Conservation (phyloP, 2,797 vertebrate species). For the Alca torda region DNA sequence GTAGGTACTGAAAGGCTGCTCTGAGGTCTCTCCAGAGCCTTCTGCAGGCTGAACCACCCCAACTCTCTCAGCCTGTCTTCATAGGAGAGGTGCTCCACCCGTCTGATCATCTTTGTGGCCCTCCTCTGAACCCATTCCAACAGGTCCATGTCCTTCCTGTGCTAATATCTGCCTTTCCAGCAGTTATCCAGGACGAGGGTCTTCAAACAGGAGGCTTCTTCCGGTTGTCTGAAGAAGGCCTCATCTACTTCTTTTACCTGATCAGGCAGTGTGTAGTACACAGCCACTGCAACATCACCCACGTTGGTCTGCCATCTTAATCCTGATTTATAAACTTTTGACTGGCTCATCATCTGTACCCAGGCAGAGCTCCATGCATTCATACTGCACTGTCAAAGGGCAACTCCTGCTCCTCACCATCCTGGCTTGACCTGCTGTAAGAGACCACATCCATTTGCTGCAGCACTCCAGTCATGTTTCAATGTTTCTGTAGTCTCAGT, state of each 20-base stretch:
- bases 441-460: neutral
- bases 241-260: neutral
- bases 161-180: neutral
- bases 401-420: neutral
- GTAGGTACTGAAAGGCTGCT: too few relatives aligned
- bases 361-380: neutral
- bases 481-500: neutral
- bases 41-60: too few relatives aligned
- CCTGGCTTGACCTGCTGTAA: neutral
- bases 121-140: too few relatives aligned
- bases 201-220: neutral
- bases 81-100: too few relatives aligned
- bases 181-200: neutral
- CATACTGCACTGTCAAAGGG: neutral
- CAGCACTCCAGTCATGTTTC: fast-evolving
- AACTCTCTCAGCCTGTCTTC: too few relatives aligned
- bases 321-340: neutral
- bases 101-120: too few relatives aligned
- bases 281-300: fast-evolving
- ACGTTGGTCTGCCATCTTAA: fast-evolving
- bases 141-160: too few relatives aligned
- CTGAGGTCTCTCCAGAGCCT: too few relatives aligned
- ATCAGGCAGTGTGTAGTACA: neutral
- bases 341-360: neutral
- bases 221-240: neutral